Base-by-base conservation (phyloP, 1,140 invertebrate species). In the Drosophila fuyamai region DNA sequence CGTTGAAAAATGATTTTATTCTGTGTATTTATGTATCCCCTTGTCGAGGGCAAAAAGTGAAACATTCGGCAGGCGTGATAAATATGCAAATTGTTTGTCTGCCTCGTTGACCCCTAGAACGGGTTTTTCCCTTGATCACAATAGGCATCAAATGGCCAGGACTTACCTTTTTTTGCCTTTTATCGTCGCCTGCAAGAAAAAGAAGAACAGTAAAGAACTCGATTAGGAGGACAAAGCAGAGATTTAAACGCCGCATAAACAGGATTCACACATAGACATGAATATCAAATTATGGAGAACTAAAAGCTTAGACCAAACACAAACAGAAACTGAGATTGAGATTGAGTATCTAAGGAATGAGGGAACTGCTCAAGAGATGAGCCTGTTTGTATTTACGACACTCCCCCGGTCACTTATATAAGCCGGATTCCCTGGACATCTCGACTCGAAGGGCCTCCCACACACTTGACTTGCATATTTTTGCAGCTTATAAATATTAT, bases 211-310 rank as follows among this genome's bases (percentile, higher is more conserved):
- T 47, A 57, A 41, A 41, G 38, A 47, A 47, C 41, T 59, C 43
- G 72, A 72, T 73, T 56, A 44, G 54, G 4, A 36, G 44, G 44
- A 38, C 29, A 73, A 72, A 38, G 36, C 47, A 54, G 67, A 47
- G 79, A 79, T 66, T 76, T 83, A 79, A 86, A 73, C 81, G 56
- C 79, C 51, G 44, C 76, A 82, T 73, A 73, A 88, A 79, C 79
- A 82, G 50, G 66, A 82, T 62, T 88, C 56, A 36, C 70, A 82
- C 70, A 81, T 79, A 78, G 54, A 63, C 72, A 79, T 88, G 79
- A 88, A 86, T 86, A 86, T 82, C 83, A 86, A 82, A 88, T 88
- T 79, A 79, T 88, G 79, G 73, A 55, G 70, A 86, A 79, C 82
- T 76, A 79, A 86, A 79, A 86, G 79, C 83, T 82, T 66, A 76